A percentile compares a stretch with the other conserved stretches of the same genome.
Evolutionary conservation across 1,140 invertebrate genomes (phyloP).

Genomic region (Stratiolaelaps scimitus): DNA sequence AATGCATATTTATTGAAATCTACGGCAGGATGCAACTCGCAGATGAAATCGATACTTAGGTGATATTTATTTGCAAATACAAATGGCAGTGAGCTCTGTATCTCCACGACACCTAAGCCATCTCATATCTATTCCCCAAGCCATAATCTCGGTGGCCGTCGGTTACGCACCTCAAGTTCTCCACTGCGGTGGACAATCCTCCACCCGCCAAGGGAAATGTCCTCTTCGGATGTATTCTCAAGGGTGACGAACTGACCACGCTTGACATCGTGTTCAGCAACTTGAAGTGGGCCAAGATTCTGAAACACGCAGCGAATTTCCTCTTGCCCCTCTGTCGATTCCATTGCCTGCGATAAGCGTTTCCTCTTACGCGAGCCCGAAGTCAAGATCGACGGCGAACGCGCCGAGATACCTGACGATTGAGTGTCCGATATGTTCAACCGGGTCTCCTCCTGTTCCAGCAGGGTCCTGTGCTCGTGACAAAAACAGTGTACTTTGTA

Average conservation of each 20-base stretch:
- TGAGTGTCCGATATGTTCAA: background rate
- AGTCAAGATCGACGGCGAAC: slow-evolving; percentile 8
- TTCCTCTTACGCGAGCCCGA: slow-evolving; percentile 16
- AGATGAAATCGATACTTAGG: too few species aligned
- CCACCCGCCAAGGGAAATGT: slow-evolving; percentile 11
- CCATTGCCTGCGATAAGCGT: background rate
- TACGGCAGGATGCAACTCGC: too few species aligned
- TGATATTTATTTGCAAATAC: too few species aligned
- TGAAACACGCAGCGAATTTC: slow-evolving; percentile 2
- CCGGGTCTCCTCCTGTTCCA: slow-evolving; percentile 19
- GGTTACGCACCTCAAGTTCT: background rate
- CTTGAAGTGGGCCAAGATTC: background rate
- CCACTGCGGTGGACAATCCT: slow-evolving; percentile 9
- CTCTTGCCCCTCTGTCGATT: slow-evolving; percentile 2
- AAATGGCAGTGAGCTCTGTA: too few species aligned
- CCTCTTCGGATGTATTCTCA: slow-evolving; percentile 21
- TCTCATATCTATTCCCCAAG: too few species aligned
- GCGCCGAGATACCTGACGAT: background rate
- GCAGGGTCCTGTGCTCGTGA: background rate
- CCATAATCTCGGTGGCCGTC: too few species aligned
- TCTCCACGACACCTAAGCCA: too few species aligned
- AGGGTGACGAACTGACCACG: background rate
- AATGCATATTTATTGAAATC: too few species aligned
- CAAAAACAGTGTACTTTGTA: background rate
- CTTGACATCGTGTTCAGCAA: slow-evolving; percentile 9